Evolutionary conservation across 2,888 invertebrate genomes (phyloP).

Genomic region (Lycia hirtaria): DNA sequence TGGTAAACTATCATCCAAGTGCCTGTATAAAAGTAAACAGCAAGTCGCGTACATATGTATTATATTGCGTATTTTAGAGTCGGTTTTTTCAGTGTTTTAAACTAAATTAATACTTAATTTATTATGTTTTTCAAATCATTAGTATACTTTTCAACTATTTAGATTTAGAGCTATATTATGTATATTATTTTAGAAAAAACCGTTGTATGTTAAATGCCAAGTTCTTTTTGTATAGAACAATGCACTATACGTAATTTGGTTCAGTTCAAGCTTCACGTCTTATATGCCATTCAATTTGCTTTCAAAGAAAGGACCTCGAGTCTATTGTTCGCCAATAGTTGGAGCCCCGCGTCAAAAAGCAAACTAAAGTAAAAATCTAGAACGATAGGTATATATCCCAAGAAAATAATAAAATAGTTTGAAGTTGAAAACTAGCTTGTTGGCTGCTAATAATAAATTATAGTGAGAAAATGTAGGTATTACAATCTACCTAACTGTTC

Average conservation of each 20-base stretch:
- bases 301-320: slow-evolving; percentile 48
- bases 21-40: no score
- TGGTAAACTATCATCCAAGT: no score
- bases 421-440: slow-evolving; percentile 1
- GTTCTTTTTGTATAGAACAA: slow-evolving; percentile 55
- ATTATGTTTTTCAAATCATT: no score
- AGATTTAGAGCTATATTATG: no score
- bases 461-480: not conserved
- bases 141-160: no score
- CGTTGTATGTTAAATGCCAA: slow-evolving; percentile 35
- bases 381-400: not conserved
- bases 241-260: slow-evolving; percentile 52
- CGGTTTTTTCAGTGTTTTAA: no score
- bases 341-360: slow-evolving; percentile 44
- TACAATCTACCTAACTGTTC: slow-evolving; percentile 16
- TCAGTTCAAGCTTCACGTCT: slow-evolving; percentile 41
- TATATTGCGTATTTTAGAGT: no score
- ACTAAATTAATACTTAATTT: no score
- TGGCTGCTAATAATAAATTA: not conserved
- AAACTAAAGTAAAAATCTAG: slow-evolving; percentile 38
- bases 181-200: slow-evolving; percentile 6
- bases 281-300: slow-evolving; percentile 49
- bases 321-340: slow-evolving; percentile 55
- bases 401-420: not conserved
- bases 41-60: no score